Evolutionary conservation across 2,113 vertebrate species (phyloP), one percentile per base, ranked within the genome.

Genomic region (Rhinoderma darwinii): DNA sequence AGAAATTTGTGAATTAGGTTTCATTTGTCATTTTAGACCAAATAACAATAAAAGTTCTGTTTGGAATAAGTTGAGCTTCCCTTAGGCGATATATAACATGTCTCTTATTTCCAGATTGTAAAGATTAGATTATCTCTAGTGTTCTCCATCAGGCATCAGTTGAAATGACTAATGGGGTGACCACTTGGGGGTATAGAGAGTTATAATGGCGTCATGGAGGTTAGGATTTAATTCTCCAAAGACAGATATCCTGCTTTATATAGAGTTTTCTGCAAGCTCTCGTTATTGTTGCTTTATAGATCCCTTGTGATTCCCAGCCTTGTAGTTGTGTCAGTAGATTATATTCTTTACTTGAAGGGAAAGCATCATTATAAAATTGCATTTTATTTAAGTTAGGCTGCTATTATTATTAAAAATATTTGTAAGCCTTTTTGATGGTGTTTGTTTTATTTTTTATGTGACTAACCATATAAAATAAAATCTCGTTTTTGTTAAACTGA

Each of bases 21-120:
- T 27, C 73, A 14, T 56, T 80, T 80, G 77, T 59, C 77, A 39
- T 20, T 37, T 22, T 41, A 66, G 79, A 63, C 56, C 30, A 66
- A 82, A 63, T 44, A 82, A 63, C 54, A 59, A 56, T 81, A 61
- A 61, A 66, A n/a, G 39, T 82, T 82, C 25, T 43, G 41, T 82
- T 59, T 66, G 39, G 56, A 66, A 44, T n/a, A 66, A 18, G 32
- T 61, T 44, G 25, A 44, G n/a, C 30, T 82, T 82, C 79, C 59
- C 44, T 44, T 30, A 44, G 37, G 39, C 37, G n/a, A 2, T 41
- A 20, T 35, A 18, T n/a, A 61, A 61, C 54, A 43, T 0, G 54
- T 51, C 75, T 78, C n/a, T 78, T 78, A 35, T 78, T 30, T 78
- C 44, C 44, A 50, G 68, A 51, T 51, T 54, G 75, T 4, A 44